A percentile compares a stretch with the other conserved stretches of the same genome.
Conservation (phyloP, 2,113 vertebrate genomes). For the Empidonax alnorum region DNA sequence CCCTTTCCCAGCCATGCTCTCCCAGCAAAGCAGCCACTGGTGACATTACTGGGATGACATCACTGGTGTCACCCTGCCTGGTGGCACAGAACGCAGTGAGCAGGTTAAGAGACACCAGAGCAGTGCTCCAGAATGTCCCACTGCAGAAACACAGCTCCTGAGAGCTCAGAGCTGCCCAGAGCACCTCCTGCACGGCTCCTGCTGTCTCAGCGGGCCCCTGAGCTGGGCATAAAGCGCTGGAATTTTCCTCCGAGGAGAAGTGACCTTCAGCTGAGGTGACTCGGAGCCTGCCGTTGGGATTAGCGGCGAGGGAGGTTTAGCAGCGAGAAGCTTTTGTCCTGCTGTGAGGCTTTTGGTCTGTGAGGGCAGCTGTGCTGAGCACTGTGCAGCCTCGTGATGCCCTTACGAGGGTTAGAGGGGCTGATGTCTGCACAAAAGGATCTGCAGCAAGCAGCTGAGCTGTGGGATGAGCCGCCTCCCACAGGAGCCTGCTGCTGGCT, state of each 20-base stretch:
- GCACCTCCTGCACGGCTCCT: neutral
- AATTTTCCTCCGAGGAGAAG: constrained; percentile 44
- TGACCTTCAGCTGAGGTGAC: constrained; percentile 52
- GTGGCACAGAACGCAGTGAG: neutral
- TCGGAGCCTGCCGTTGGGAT: neutral
- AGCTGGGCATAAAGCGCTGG: neutral
- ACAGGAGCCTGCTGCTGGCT: constrained; percentile 14
- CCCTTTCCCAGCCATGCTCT: neutral
- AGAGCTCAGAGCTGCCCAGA: neutral
- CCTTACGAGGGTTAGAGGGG: neutral
- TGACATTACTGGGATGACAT: neutral
- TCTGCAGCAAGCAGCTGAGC: neutral
- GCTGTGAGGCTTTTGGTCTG: constrained; percentile 30
- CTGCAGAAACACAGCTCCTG: neutral
- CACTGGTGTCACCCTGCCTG: neutral
- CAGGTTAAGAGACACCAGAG: neutral
- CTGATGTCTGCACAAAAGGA: constrained; percentile 33
- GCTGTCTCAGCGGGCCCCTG: neutral
- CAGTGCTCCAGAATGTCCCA: neutral
- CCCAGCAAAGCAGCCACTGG: neutral
- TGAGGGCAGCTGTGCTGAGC: neutral
- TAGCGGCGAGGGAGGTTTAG: constrained; percentile 30
- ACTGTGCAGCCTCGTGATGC: constrained; percentile 30
- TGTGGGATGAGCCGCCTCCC: neutral
- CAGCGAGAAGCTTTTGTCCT: constrained; percentile 23